Base-by-base conservation (phyloP, 2,888 invertebrate genomes). In the Polymixis lichenea region DNA sequence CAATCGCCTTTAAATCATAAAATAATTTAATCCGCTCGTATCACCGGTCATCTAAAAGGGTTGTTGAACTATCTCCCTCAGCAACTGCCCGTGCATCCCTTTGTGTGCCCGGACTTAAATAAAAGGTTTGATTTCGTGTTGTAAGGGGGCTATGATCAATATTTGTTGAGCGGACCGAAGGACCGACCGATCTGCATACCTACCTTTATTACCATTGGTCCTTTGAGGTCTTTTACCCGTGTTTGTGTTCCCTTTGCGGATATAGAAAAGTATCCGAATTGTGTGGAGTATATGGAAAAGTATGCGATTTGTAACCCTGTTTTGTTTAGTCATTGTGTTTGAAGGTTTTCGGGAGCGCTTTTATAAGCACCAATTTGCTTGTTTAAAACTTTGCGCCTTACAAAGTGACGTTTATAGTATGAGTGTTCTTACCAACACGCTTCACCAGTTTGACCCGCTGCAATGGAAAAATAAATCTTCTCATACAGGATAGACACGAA, bases 81-180 rank as follows among this genome's bases (percentile, higher is more conserved):
- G 83, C 88, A 86, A 87, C 83, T 82, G 86, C 92, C 92, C 91
- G 91, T 88, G 88, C 93, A 94, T 86, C 94, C 94, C 94, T 92
- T 92, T 94, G 95, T 94, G 91, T 94, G 93, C 93, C 83, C 88
- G 93, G 94, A 94, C 94, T 96, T 96, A 96, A 96, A 96, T 96
- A 96, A 96, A 96, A 96, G 96, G 96, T 96, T 96, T 96, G 96
- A 96, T 96, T 96, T 96, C 94, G 93, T 95, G 96, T 96, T 96
- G 95, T 95, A 95, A 94, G 94, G 95, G 95, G 94, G 90, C 92
- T 90, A 92, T 89, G 90, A 90, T 92, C 94, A 96, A 96, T 96
- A 96, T 96, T 96, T 95, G 94, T 90, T 72, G 90, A 94, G 90
- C 87, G 92, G 91, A 91, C 94, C 94, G 90, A 80, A 80, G 81